Base-by-base conservation (phyloP, 2,113 vertebrate species). In the Fukomys damarensis region DNA sequence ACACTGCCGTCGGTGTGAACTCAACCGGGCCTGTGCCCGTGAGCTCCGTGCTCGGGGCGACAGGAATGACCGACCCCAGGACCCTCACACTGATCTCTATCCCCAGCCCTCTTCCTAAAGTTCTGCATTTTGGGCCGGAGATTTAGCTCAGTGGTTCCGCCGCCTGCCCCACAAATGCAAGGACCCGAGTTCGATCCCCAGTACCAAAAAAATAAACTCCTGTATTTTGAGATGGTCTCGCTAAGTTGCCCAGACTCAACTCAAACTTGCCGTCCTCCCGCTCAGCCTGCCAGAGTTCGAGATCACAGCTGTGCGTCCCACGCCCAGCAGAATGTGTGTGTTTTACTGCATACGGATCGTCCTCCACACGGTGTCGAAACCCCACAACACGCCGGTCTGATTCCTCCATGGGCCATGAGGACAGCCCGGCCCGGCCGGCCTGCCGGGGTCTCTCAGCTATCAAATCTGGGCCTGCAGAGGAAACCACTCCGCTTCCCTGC, bases 401-500 rank as follows among this genome's bases (percentile, higher is more conserved):
- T 3, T 4, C 56, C 12, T 52, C 72, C 79, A 46, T 32, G 52
- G 56, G 30, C 14, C 49, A 77, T 24, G 68, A 52, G 22, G 65
- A 84, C 11, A 61, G 59, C 59, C n/a, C n/a, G n/a, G n/a, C 56
- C 12, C 17, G 54, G 7, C 54, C 12, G 13, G 58, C 5, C 20
- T 17, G 19, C 20, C 19, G 20, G 58, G 58, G 20, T 3, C n/a
- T n/a, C n/a, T n/a, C n/a, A n/a, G 38, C 9, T 43, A 28, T 49
- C 91, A 59, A 68, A 74, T 17, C 61, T 30, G 6, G 6, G 72
- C 89, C 94, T 77, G n/a, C 5, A 32, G 32, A 82, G 94, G 91
- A 96, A 93, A 86, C 61, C 66, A 32, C 38, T 84, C 86, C 54
- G 35, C 79, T 93, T 91, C 94, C 93, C 92, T n/a, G 26, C 81